Conservation (phyloP, 2,113 vertebrate genomes). For the Oncorhynchus clarkii region DNA sequence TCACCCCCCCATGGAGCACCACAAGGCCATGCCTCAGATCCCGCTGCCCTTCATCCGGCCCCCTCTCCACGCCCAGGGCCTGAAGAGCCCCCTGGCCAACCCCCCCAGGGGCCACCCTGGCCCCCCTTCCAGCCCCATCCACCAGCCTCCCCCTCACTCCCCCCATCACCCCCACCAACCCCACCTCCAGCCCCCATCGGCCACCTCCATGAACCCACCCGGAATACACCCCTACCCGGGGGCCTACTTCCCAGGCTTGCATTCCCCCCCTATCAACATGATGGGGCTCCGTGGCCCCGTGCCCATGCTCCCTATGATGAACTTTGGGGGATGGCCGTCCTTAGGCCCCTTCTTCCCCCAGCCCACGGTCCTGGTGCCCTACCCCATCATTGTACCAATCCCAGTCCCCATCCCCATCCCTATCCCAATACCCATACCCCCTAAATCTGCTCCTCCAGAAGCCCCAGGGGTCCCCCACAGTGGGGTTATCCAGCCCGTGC, state of each 20-base stretch:
- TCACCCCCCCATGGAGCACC: slow-evolving; percentile 67
- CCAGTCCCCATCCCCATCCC: slow-evolving; percentile 95
- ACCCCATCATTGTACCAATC: slow-evolving; percentile 91
- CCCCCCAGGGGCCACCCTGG: slow-evolving; percentile 77
- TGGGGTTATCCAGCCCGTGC: slow-evolving; percentile 85
- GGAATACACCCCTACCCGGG: slow-evolving; percentile 85
- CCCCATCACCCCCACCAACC: slow-evolving; percentile 90
- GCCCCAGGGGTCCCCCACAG: slow-evolving; percentile 79
- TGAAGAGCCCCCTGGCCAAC: slow-evolving; percentile 85
- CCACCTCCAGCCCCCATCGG: slow-evolving; percentile 82
- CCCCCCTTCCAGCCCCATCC: slow-evolving; percentile 87
- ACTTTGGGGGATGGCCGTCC: slow-evolving; percentile 85
- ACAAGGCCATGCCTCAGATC: slow-evolving; percentile 57
- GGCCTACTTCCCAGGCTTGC: slow-evolving; percentile 84
- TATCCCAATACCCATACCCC: slow-evolving; percentile 86
- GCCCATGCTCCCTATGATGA: slow-evolving; percentile 88
- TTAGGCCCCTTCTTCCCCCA: slow-evolving; percentile 91
- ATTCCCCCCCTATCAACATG: slow-evolving; percentile 88
- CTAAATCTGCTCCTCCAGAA: slow-evolving; percentile 79
- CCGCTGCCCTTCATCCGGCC: slow-evolving; percentile 90
- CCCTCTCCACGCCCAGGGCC: slow-evolving; percentile 83
- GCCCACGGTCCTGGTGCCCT: slow-evolving; percentile 90
- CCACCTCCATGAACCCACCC: slow-evolving; percentile 84
- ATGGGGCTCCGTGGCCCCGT: slow-evolving; percentile 86
- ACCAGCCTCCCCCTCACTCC: slow-evolving; percentile 85